These are phyloP conservation scores for Trichomalopsis sarcophagae DNA, from an alignment of 1,140 invertebrate species.

Conservation along the genomic window DNA sequence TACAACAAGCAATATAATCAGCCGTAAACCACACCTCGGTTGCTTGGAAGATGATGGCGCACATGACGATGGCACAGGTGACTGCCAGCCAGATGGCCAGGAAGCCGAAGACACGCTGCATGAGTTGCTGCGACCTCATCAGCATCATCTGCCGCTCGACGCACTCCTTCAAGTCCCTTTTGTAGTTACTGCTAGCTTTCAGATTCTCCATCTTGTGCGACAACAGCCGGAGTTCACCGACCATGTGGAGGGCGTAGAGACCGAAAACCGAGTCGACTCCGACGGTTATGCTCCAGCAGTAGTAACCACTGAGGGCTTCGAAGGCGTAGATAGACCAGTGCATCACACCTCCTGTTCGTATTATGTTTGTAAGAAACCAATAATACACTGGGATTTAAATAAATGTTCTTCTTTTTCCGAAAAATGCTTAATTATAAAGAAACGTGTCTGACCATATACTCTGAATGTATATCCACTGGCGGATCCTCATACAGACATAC, in stretches of 20 bases:
- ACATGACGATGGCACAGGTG: conserved; percentile 58
- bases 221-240: conserved; percentile 47
- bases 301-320: conserved; percentile 17
- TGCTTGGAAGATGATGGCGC: conserved; percentile 59
- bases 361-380: too few species aligned
- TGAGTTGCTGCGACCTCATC: conserved; percentile 44
- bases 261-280: conserved; percentile 60
- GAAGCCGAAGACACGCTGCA: conserved; percentile 58
- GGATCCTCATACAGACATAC: too few species aligned
- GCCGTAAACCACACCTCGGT: conserved; percentile 51
- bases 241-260: conserved; percentile 59
- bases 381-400: too few species aligned
- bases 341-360: not conserved
- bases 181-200: conserved; percentile 25
- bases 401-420: too few species aligned
- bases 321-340: conserved; percentile 38
- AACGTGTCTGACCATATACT: too few species aligned
- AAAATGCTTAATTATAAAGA: too few species aligned
- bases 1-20: too few species aligned
- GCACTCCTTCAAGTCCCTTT: conserved; percentile 45
- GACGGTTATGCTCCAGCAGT: conserved; percentile 45
- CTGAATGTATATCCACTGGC: too few species aligned
- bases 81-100: conserved; percentile 55
- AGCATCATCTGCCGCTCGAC: conserved; percentile 46
- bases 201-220: conserved; percentile 52